These are phyloP conservation scores for Oxystoma pomonae DNA, from an alignment of 2,888 invertebrate species.

Conservation along the genomic window DNA sequence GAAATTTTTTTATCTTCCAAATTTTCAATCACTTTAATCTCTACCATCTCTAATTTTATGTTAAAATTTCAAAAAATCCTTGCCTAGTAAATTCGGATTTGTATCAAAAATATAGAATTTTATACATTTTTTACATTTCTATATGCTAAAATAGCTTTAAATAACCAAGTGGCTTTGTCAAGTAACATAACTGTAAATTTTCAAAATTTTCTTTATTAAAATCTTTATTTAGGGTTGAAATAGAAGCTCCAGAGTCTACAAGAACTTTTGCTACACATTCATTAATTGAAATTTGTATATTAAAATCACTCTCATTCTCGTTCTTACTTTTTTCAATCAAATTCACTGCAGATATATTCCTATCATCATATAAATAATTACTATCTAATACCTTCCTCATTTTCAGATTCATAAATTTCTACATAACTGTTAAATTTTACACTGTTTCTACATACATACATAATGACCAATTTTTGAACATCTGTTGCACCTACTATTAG, in stretches of 20 bases:
- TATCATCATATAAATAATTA: too few species aligned
- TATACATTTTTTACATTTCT: not conserved
- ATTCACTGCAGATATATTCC: too few species aligned
- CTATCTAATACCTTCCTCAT: too few species aligned
- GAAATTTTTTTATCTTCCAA: constrained; percentile 5
- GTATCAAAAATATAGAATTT: constrained; percentile 3
- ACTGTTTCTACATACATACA: not conserved
- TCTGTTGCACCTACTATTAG: not conserved
- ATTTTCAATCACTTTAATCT: not conserved
- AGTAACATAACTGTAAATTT: too few species aligned
- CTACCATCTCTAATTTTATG: not conserved
- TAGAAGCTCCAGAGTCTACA: not conserved
- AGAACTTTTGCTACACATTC: not conserved
- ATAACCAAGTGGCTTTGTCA: not conserved
- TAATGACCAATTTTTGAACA: not conserved
- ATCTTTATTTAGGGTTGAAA: not conserved
- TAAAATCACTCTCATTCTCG: too few species aligned
- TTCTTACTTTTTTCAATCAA: too few species aligned
- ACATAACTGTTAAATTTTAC: not conserved
- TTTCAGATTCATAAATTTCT: not conserved
- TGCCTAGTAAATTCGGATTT: constrained; percentile 6
- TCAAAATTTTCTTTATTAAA: not conserved
- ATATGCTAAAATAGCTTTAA: not conserved
- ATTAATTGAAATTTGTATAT: not conserved
- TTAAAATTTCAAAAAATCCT: constrained; percentile 9